Evolutionary conservation across 2,888 invertebrate genomes (phyloP), one percentile per base, ranked within the genome.

Genomic region (Platycheirus albimanus): DNA sequence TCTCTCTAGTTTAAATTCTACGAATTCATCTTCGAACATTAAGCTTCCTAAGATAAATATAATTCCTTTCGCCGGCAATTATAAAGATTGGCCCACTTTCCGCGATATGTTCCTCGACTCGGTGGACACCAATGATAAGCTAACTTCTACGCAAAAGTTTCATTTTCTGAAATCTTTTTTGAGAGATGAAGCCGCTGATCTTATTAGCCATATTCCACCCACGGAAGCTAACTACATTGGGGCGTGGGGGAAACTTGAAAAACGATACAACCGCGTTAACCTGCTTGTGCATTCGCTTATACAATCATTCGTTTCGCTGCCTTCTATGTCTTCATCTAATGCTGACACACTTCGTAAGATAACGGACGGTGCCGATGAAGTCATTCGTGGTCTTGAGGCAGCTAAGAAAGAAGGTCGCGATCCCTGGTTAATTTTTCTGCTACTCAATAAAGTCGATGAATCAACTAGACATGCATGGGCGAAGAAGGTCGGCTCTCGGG

Each of bases 191-290:
- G 77, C 77, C n/a, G 85, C 80, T 8, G 45, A 66, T 13, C 24
- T 85, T n/a, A 66, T 75, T 17, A 67, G 66, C 19, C 77, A 81
- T 19, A 56, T 85, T 5, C 76, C 67, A 17, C 51, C 69, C 30
- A 74, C 80, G n/a, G 66, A 85, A 0, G 28, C 66, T 24, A 69
- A 69, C 0, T 80, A 76, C 15, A 10, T 56, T 11, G 24, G 24
- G 6, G 24, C 79, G 24, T 24, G 24, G 24, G 24, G 6, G 6
- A 24, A 24, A 24, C 6, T 24, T 4, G 24, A 49, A 24, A 24
- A 24, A 24, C 24, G 24, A 4, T 24, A 24, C 24, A 24, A 6
- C 36, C 36, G 36, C 36, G 36, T 36, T 36, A 36, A 36, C 36
- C 10, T 36, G 10, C 36, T 36, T 10, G 24, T 24, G 24, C 24